phyloP scores from a whole-genome alignment of 2,113 vertebrate genomes.

The Rattus rattus region DNA sequence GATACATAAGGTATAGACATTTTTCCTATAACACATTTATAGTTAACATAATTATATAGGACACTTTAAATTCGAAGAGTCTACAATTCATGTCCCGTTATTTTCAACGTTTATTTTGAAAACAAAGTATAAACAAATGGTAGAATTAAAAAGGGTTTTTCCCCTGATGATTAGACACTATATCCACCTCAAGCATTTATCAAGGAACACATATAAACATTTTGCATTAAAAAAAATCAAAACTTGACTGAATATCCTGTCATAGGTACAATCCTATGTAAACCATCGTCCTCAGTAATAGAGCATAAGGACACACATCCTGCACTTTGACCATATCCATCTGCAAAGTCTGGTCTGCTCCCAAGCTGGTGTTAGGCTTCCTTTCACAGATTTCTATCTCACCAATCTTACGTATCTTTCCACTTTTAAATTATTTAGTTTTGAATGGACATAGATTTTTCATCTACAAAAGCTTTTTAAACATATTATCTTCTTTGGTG shows the following conservation, averaged over 20 bases:
- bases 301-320: background rate
- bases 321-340: background rate
- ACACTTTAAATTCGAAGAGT: background rate
- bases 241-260: background rate
- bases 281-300: background rate
- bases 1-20: background rate
- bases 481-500: background rate
- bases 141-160: background rate
- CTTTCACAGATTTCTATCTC: background rate
- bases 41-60: background rate
- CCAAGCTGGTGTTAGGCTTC: background rate
- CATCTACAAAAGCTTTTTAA: background rate
- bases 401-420: background rate
- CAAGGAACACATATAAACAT: background rate
- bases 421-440: background rate
- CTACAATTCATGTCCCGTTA: background rate
- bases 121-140: background rate
- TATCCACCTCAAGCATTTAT: background rate
- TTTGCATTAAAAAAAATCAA: background rate
- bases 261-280: background rate
- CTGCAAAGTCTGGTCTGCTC: constrained; percentile 17
- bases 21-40: background rate
- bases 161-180: background rate
- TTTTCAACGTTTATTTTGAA: background rate
- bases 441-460: background rate